Percentiles rank a stretch among this genome's conserved stretches.
phyloP scores from a whole-genome alignment of 2,888 invertebrate genomes.

The Cactoblastis cactorum region DNA sequence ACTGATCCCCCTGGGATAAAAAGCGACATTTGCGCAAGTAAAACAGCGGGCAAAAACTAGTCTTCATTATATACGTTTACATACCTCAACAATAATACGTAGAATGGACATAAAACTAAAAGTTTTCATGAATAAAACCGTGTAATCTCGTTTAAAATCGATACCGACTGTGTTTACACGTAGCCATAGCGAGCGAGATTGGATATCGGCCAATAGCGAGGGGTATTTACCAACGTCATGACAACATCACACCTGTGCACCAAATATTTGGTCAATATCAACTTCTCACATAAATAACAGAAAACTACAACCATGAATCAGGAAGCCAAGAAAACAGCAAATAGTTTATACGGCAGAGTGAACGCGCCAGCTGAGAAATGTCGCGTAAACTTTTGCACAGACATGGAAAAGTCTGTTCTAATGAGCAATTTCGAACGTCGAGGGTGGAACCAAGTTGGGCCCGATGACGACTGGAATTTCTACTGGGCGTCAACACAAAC shows the following conservation, averaged over 20 bases:
- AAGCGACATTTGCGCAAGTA: too few relatives aligned
- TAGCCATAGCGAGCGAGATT: slow-evolving; percentile 58
- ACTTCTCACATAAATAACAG: slow-evolving; percentile 26
- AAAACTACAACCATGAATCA: slow-evolving; percentile 43
- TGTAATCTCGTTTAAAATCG: slow-evolving; percentile 52
- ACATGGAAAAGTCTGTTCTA: slow-evolving; percentile 51
- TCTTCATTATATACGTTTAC: too few relatives aligned
- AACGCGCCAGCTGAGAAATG: slow-evolving; percentile 65
- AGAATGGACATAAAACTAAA: slow-evolving; percentile 11
- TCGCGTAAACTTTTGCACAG: slow-evolving; percentile 61
- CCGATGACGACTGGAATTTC: slow-evolving; percentile 97
- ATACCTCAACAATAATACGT: too few relatives aligned
- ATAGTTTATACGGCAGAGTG: slow-evolving; percentile 68
- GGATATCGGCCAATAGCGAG: slow-evolving; percentile 45
- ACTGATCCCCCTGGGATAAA: too few relatives aligned
- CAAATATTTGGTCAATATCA: slow-evolving; percentile 47
- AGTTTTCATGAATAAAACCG: slow-evolving; percentile 17
- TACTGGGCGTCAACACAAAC: slow-evolving; percentile 96
- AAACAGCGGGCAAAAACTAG: too few relatives aligned
- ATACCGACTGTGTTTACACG: slow-evolving; percentile 54
- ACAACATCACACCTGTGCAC: slow-evolving; percentile 48
- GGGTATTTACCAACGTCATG: slow-evolving; percentile 50
- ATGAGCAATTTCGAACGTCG: slow-evolving; percentile 55
- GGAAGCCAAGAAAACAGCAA: slow-evolving; percentile 53
- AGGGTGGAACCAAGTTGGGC: slow-evolving; percentile 87